Base-by-base conservation (phyloP, 2,888 invertebrate genomes). In the Hemistola chrysoprasaria region DNA sequence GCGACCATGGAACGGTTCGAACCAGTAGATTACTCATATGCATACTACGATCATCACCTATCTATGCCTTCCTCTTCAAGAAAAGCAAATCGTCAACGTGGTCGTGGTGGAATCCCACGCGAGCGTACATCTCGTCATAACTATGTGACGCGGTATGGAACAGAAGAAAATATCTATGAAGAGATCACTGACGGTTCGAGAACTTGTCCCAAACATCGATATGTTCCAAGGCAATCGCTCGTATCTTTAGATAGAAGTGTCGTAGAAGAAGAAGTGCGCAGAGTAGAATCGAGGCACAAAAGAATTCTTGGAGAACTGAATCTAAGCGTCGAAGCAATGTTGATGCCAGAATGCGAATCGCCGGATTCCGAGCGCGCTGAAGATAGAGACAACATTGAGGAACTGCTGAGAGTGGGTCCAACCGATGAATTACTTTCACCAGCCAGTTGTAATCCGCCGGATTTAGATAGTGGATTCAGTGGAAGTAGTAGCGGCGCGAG, bases 281-380 rank as follows among this genome's bases (percentile, higher is more conserved):
- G 94, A 53, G 96, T 97, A 32, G 95, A 96, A 76, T 94, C 93
- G 50, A 91, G 94, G 40, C 96, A 97, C 80, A 93, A 93, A 61
- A 90, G 95, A 68, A 95, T 96, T 56, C 90, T 97, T 50, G 96
- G 95, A 27, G 95, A 97, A 78, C 86, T 97, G 44, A 96, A 96
- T 89, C 91, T 97, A 46, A 95, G 96, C 59, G 95, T 95, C 27
- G 96, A 97, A 83, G 96, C 95, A 28, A 96, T 97, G 95, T 81
- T 97, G 53, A 97, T 96, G 96, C 96, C 96, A 8, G 92, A 93
- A 65, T 92, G 92, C 50, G 91, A 90, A 81, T 92, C 90, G 54
- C 92, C 90, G 55, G 91, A 90, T 72, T 92, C 92, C 32, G 92
- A 92, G 71, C 90, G 92, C 62, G 91, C 91, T 41, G 91, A 91